Evolutionary conservation across 2,113 vertebrate species (phyloP), one percentile per base, ranked within the genome.

Genomic region (Labeo rohita): DNA sequence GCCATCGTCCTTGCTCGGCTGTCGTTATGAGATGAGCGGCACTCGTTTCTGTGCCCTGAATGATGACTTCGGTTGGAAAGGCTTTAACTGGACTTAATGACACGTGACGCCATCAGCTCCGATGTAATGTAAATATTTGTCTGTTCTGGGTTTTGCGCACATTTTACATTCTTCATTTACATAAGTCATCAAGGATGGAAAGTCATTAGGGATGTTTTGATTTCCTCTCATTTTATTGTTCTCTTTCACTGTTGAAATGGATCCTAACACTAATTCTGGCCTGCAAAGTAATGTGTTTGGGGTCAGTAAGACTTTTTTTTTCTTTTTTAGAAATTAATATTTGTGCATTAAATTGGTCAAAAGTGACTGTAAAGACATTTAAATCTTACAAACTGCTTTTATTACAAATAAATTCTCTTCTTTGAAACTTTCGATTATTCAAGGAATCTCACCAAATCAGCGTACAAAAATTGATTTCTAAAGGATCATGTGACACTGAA

Each of bases 71-170:
- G 93, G 90, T 92, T 94, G 95, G 93, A 92, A 91, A 92, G 4
- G 85, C 93, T 93, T 93, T 91, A 91, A 91, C 93, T 91, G 91
- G 92, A 96, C 94, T 95, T 96, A 97, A 97, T 97, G 96, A 96
- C 91, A 83, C 93, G 91, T 95, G 92, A 92, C 92, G 61, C 91
- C 93, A 89, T 94, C 91, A 95, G 95, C 94, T 95, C 95, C 95
- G 96, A 95, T 87, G 54, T 89, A 89, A 95, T 95, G 94, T 94
- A 94, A 95, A 95, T 95, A 95, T 95, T 89, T 94, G 91, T 93
- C 94, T 94, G 90, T 90, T 85, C 91, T 93, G 88, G 91, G 89
- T 90, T 95, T 87, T 95, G 92, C 93, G 92, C 91, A 92, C 87
- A 92, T 94, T 96, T 94, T 93, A 91, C 94, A 76, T 0, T 90